Evolutionary conservation across 2,888 invertebrate species (phyloP).

Genomic region (Ischnura elegans): DNA sequence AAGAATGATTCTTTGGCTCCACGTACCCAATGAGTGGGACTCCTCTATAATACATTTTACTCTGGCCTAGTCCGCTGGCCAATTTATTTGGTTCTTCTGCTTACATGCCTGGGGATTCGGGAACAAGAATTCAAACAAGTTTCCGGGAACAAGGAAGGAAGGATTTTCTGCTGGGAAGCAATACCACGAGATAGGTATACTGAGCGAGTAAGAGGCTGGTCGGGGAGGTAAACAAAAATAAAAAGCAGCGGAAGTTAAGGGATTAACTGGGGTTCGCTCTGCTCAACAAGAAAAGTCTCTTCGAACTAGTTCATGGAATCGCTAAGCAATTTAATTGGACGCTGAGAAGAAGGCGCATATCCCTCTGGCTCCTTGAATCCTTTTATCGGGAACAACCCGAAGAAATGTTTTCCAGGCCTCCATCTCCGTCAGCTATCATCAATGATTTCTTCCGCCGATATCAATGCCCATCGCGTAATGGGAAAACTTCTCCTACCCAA

Average conservation of each 20-base stretch:
- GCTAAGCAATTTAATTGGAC: conserved; percentile 39
- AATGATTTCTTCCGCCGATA: background rate
- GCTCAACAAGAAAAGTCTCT: background rate
- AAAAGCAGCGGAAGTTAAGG: background rate
- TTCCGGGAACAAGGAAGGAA: too few relatives aligned
- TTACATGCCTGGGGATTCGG: too few relatives aligned
- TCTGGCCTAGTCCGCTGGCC: too few relatives aligned
- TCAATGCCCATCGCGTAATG: too few relatives aligned
- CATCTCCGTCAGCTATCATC: background rate
- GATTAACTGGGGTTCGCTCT: background rate
- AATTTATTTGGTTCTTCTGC: too few relatives aligned
- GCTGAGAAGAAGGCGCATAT: background rate
- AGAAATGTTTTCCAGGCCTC: background rate
- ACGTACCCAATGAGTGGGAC: too few relatives aligned
- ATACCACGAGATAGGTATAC: background rate
- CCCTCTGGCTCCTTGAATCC: background rate
- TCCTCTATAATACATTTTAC: too few relatives aligned
- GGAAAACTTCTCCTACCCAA: too few relatives aligned
- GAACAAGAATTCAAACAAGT: too few relatives aligned
- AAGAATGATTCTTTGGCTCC: too few relatives aligned
- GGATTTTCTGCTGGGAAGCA: too few relatives aligned
- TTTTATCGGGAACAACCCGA: background rate
- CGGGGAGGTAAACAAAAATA: background rate
- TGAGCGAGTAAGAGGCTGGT: background rate
- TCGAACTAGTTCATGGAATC: background rate